Evolutionary conservation across 2,797 vertebrate genomes (phyloP), one percentile per base, ranked within the genome.

Genomic region (Melanotaenia boesemani): DNA sequence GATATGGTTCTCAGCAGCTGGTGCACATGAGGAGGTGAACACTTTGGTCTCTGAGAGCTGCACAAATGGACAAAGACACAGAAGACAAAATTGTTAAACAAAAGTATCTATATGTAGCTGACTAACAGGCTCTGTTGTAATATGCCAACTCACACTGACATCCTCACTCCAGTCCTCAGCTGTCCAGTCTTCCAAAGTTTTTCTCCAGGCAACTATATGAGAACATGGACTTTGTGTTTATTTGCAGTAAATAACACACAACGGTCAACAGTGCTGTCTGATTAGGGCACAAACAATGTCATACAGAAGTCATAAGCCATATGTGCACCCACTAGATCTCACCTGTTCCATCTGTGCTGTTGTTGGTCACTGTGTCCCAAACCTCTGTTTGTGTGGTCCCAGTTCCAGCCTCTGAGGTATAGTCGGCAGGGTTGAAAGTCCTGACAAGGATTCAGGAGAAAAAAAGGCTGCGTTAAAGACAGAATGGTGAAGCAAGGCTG

Each of bases 141-240:
- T 73, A 70, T 60, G 62, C 69, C 20, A 87, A 91, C 90, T 92
- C 66, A 85, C 83, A 95, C 97, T 96, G 90, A 98, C 96, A 79
- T 99, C 97, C 90, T 98, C 97, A 82, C 94, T 97, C 97, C 98
- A 99, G 65, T 99, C 97, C 86, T 99, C 98, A 50, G 96, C 85
- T 48, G 95, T 95, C 97, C 97, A 99, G 79, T 98, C 98, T 70
- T 99, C 97, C 81, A 97, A 79, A 63, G 96, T 95, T 77, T 90
- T 97, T 83, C 95, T 97, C 97, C 97, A 98, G 8, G 97, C 77
- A 84, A 96, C 97, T 90, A 61, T 0, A 73, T 24, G 58, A 77
- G 50, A 85, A 72, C 36, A 34, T 5, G 26, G 13, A 55, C 18
- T 32, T n/a, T 22, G 15, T 52, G 28, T 50, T 32, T 30, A 36